Evolutionary conservation across 2,113 vertebrate species (phyloP).

Genomic region (Gasterosteus nipponicus): DNA sequence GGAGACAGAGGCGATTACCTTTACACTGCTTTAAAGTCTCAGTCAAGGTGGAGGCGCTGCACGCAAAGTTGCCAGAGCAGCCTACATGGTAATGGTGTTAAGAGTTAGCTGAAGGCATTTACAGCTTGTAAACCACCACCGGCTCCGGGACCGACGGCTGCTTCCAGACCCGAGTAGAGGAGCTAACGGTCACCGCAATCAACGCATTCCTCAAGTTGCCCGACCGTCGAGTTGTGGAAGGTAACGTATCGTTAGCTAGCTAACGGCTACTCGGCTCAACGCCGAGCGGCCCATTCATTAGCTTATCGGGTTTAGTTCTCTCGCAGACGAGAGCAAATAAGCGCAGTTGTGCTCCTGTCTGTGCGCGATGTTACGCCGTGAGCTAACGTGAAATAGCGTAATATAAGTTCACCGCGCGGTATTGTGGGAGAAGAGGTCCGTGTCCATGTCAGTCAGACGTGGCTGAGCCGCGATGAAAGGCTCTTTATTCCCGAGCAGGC

Average conservation of each 20-base stretch:
- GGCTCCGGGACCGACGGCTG: neutral
- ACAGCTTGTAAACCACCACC: neutral
- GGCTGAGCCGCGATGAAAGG: conserved; percentile 51
- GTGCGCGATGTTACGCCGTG: neutral
- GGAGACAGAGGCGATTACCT: neutral
- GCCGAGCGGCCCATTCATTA: conserved; percentile 24
- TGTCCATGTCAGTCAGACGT: conserved; percentile 35
- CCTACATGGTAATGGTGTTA: neutral
- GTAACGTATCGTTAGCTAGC: conserved; percentile 40
- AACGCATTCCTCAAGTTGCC: conserved; percentile 40
- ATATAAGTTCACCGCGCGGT: neutral
- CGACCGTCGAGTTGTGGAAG: conserved; percentile 65
- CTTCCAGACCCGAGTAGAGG: conserved; percentile 1
- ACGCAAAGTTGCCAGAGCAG: neutral
- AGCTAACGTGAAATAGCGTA: neutral
- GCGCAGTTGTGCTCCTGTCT: neutral
- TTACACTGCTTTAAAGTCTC: neutral
- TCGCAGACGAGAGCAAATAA: neutral
- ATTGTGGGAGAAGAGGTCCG: conserved; percentile 1
- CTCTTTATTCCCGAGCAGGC: conserved; percentile 52
- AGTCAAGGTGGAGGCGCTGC: neutral
- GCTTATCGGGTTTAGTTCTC: neutral
- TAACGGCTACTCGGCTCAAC: neutral
- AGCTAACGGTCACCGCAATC: neutral
- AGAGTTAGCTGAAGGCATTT: neutral